Conservation (phyloP, 2,113 vertebrate species). For the Corydoras sp. region DNA sequence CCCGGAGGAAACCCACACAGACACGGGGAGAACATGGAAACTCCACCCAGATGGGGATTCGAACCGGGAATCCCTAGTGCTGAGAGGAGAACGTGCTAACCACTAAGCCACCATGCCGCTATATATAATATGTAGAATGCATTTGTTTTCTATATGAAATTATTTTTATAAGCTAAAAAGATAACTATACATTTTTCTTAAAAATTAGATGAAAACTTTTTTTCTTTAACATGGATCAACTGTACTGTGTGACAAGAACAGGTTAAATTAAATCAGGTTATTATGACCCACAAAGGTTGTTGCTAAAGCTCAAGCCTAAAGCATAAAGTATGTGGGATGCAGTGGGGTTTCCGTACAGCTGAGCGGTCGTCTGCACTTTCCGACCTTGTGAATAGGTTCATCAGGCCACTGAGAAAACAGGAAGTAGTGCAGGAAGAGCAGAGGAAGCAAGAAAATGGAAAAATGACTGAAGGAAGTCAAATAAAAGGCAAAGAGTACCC, state of each 20-base stretch:
- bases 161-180: no score
- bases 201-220: no score
- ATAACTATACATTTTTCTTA: no score
- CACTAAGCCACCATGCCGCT: no score
- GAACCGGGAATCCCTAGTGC: no score
- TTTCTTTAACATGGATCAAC: no score
- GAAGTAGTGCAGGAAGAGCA: conserved; percentile 32
- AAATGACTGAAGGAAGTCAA: neutral
- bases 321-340: conserved; percentile 4
- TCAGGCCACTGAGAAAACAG: conserved; percentile 40
- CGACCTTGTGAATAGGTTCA: conserved; percentile 30
- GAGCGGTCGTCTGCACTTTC: conserved; percentile 29
- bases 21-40: no score
- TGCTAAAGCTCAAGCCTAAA: neutral
- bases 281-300: neutral
- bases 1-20: no score
- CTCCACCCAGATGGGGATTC: no score
- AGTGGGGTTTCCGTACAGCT: conserved; percentile 13
- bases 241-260: neutral
- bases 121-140: no score
- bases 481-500: conserved; percentile 39
- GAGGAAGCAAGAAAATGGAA: conserved; percentile 9
- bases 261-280: neutral
- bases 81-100: no score
- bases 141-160: no score